Percentiles rank a stretch among this genome's conserved stretches.
Conservation (phyloP, 2,113 vertebrate genomes). For the Python bivittatus region DNA sequence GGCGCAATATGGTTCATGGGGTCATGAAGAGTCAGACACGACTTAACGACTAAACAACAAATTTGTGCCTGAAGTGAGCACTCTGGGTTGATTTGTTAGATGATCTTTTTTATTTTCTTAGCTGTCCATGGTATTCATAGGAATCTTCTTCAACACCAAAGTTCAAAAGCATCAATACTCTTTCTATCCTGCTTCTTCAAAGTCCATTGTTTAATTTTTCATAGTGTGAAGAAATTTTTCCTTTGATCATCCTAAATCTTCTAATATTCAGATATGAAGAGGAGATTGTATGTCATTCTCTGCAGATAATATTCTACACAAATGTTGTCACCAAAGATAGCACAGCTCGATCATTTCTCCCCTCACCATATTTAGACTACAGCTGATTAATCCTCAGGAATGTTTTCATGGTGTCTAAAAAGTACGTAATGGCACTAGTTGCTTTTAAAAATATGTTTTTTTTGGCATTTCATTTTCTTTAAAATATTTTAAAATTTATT, state of each 20-base stretch:
- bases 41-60: too few species aligned
- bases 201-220: background rate
- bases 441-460: too few species aligned
- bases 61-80: background rate
- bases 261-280: background rate
- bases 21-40: too few species aligned
- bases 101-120: background rate
- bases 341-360: background rate
- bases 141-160: background rate
- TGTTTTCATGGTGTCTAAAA: background rate
- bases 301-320: background rate
- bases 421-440: too few species aligned
- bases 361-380: background rate
- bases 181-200: background rate
- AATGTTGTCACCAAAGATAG: background rate
- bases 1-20: too few species aligned
- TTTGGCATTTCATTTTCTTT: too few species aligned
- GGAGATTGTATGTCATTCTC: background rate
- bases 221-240: background rate
- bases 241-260: background rate
- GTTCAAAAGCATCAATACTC: background rate
- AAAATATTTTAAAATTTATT: too few species aligned
- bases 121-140: background rate
- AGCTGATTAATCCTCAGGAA: background rate
- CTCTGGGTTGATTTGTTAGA: background rate